These are phyloP conservation scores for Gallinago undulata DNA, from an alignment of 2,113 vertebrate genomes.

Conservation along the genomic window DNA sequence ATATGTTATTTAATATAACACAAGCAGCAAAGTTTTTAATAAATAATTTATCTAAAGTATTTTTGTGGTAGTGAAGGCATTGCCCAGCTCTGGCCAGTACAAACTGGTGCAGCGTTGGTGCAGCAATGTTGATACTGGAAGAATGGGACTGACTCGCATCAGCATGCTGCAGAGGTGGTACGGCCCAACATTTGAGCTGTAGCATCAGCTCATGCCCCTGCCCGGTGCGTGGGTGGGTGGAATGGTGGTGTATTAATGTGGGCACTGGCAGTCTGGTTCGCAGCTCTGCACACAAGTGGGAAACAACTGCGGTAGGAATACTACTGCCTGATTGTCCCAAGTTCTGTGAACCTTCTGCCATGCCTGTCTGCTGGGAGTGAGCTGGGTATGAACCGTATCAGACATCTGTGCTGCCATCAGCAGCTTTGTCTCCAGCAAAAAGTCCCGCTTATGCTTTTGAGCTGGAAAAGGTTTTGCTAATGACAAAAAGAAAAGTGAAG, in stretches of 20 bases:
- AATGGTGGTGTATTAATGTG: rapidly evolving
- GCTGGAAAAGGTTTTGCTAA: not conserved
- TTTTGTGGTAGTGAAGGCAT: not conserved
- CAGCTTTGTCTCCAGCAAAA: not conserved
- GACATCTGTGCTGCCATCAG: not conserved
- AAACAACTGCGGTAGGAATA: not conserved
- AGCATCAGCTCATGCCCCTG: rapidly evolving
- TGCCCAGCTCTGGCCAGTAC: not conserved
- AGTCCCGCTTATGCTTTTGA: not conserved
- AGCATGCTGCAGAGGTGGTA: not conserved
- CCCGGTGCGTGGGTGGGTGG: not conserved
- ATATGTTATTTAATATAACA: not conserved
- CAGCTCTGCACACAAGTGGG: not conserved
- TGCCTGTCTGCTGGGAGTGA: not conserved
- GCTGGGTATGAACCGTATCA: not conserved
- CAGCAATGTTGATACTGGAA: not conserved
- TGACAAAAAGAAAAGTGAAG: not conserved
- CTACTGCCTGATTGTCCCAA: not conserved
- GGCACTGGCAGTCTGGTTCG: not conserved
- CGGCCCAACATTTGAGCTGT: not conserved
- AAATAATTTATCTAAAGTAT: not conserved
- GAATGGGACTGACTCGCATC: not conserved
- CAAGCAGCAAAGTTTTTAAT: not conserved
- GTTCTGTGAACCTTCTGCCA: not conserved
- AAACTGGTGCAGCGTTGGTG: not conserved